Base-by-base conservation (phyloP, 2,113 vertebrate species). In the Cyphomyrus discorhynchus region DNA sequence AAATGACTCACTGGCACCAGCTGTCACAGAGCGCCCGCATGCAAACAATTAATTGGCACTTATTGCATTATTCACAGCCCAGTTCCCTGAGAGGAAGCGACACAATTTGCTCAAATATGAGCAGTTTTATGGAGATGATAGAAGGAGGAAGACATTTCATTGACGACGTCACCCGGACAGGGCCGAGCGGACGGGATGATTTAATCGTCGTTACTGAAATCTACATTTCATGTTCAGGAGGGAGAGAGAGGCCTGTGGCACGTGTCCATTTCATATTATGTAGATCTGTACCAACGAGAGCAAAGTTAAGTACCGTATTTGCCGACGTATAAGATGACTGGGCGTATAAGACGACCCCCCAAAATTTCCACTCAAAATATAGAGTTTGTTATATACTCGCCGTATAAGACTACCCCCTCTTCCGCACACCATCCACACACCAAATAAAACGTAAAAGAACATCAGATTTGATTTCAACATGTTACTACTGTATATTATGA, bases 21-120 rank as follows among this genome's bases (percentile, higher is more conserved):
- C 56, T 42, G 56, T 58, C 39, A 46, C 86, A 35, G 31, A 35
- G 42, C 21, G 56, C 35, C 39, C 46, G 58, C 56, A 66, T 88
- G 86, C 86, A 66, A 88, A 88, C 53, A 66, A 88, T 88, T 42
- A 88, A 58, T 66, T 58, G 45, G 87, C 66, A 87, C n/a, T 87
- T 87, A 87, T 87, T 50, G 49, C 50, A 39, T 88, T 70, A 77
- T 49, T 88, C 66, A 88, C 58, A 35, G 88, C 24, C n/a, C 88
- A 88, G 24, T 35, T 27, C 58, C 45, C 10, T 24, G 15, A n/a
- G 88, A 77, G 27, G 47, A 47, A 88, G n/a, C 49, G 2, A 31
- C 17, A 88, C 45, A 10, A 49, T 70, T 88, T 74, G 42, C 45
- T 46, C 62, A 77, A 74, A 88, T 88, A 80, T 35, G 66, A 88